Conservation (phyloP, 2,113 vertebrate species). For the Corythoichthys intestinalis region DNA sequence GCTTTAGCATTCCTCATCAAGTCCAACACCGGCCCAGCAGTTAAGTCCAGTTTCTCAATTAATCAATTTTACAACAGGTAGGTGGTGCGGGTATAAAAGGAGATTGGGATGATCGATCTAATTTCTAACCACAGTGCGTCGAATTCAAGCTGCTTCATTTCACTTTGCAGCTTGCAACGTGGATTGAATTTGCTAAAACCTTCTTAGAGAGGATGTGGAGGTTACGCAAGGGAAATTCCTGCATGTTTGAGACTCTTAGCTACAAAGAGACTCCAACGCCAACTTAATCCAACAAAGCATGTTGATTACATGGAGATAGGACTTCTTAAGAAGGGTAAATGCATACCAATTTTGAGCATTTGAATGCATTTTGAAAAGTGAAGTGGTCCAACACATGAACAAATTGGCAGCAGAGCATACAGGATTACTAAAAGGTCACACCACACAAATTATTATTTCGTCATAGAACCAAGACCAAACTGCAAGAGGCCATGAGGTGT, state of each 20-base stretch:
- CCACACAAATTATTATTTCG: background rate
- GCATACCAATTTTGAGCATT: background rate
- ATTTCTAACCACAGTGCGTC: conserved; percentile 34
- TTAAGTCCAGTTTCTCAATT: conserved; percentile 49
- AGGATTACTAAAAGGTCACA: background rate
- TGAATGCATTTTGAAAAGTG: background rate
- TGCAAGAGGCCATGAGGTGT: background rate
- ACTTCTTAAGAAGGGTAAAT: background rate
- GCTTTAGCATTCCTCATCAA: conserved; percentile 63
- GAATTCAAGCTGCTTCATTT: conserved; percentile 31
- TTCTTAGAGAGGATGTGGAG: conserved; percentile 43
- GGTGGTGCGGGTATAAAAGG: conserved; percentile 2
- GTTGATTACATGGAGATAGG: conserved; percentile 25
- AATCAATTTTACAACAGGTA: conserved; percentile 57
- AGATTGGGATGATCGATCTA: conserved; percentile 6
- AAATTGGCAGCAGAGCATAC: background rate
- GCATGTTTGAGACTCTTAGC: conserved; percentile 34
- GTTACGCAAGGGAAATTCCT: conserved; percentile 66
- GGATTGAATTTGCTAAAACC: conserved; percentile 48
- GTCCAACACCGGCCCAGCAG: conserved; percentile 58
- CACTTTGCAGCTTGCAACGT: conserved; percentile 18
- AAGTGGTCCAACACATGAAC: background rate
- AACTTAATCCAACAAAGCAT: conserved; percentile 32
- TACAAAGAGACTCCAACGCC: conserved; percentile 36
- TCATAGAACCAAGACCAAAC: background rate